Percentiles rank a stretch among this genome's conserved stretches.
Evolutionary conservation across 2,888 invertebrate species (phyloP).

Genomic region (Bombylius discolor): DNA sequence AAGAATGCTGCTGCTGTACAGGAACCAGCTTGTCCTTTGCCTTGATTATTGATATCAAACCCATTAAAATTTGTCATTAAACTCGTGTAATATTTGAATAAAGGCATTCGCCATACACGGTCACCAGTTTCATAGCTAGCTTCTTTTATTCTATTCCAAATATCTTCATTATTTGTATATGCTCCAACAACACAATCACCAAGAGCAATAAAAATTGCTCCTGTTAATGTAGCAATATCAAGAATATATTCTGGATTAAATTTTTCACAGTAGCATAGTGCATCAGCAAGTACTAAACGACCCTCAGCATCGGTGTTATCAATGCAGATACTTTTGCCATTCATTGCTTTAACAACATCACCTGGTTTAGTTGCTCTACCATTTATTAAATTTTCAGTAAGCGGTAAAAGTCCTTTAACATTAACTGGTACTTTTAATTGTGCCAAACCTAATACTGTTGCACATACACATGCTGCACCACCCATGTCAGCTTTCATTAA

Average conservation of each 20-base stretch:
- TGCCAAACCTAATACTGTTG: constrained; percentile 52
- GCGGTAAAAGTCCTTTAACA: constrained; percentile 50
- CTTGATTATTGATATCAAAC: constrained; percentile 51
- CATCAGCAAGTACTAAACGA: constrained; percentile 58
- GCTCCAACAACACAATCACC: constrained; percentile 57
- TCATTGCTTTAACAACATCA: constrained; percentile 57
- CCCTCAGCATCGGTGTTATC: constrained; percentile 66
- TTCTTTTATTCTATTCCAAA: constrained; percentile 49
- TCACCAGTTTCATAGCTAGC: constrained; percentile 61
- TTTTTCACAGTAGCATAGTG: constrained; percentile 53
- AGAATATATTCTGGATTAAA: constrained; percentile 49
- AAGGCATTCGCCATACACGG: constrained; percentile 66
- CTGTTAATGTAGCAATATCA: constrained; percentile 64
- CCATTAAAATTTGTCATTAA: constrained; percentile 39
- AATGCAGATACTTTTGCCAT: constrained; percentile 57
- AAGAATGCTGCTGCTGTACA: constrained; percentile 65
- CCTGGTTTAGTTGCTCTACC: constrained; percentile 61
- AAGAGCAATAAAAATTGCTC: constrained; percentile 47
- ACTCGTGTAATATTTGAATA: constrained; percentile 54
- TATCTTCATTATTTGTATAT: constrained; percentile 51
- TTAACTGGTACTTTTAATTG: constrained; percentile 54
- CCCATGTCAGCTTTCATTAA: constrained; percentile 69
- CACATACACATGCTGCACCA: constrained; percentile 62
- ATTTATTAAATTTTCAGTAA: constrained; percentile 66
- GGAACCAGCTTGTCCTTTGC: constrained; percentile 47